Percentiles rank a stretch among this genome's conserved stretches.
phyloP scores from a whole-genome alignment of 2,113 vertebrate species.

The Tupaia tana region DNA sequence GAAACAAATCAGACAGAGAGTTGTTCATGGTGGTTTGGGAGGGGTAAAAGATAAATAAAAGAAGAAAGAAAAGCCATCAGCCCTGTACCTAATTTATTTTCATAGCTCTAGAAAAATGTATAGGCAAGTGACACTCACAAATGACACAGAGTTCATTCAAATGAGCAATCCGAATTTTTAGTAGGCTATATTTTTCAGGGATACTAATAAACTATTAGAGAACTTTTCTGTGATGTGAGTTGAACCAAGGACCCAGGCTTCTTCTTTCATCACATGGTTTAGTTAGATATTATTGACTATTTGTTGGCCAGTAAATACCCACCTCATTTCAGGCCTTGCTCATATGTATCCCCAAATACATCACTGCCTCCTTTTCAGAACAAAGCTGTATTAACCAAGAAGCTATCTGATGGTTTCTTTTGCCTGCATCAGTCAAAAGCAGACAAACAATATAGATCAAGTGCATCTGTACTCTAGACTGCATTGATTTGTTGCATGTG shows the following conservation, averaged over 20 bases:
- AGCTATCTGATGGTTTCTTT: conserved; percentile 5
- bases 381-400: conserved; percentile 69
- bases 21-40: not conserved
- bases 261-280: not conserved
- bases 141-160: not conserved
- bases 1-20: not conserved
- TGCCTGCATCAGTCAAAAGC: conserved; percentile 62
- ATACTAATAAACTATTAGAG: conserved; percentile 48
- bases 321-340: conserved; percentile 34
- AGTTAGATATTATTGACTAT: not conserved
- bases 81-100: not conserved
- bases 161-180: conserved; percentile 21
- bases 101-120: not conserved
- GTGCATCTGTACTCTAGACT: conserved; percentile 35
- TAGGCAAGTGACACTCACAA: not conserved
- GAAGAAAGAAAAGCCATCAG: not conserved
- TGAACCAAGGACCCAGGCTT: not conserved
- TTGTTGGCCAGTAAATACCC: conserved; percentile 43
- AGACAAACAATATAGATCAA: conserved; percentile 52
- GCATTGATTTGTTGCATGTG: conserved; percentile 67
- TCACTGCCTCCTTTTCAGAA: conserved; percentile 55
- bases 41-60: not conserved
- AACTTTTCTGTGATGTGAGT: not conserved
- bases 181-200: conserved; percentile 36
- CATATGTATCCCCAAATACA: conserved; percentile 60